Conservation (phyloP, 2,888 invertebrate genomes). For the Nephrotoma flavescens region DNA sequence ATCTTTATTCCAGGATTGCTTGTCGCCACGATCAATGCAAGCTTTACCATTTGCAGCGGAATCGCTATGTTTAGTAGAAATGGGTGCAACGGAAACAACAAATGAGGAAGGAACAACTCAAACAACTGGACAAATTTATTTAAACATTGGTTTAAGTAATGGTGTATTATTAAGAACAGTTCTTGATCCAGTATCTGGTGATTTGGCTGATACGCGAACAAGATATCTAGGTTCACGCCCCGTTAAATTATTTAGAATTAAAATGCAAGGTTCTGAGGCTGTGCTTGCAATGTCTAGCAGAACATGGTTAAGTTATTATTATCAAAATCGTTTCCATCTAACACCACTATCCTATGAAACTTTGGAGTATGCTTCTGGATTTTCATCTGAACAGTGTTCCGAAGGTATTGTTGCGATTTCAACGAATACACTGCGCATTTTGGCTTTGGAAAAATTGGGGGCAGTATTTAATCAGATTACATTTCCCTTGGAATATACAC, state of each 20-base stretch:
- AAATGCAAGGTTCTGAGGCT: conserved; percentile 91
- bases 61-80: conserved; percentile 92
- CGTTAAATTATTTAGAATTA: conserved; percentile 90
- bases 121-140: conserved; percentile 65
- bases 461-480: conserved; percentile 96
- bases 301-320: conserved; percentile 96
- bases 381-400: conserved; percentile 93
- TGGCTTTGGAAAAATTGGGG: conserved; percentile 94
- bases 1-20: conserved; percentile 52
- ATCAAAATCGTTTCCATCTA: conserved; percentile 90
- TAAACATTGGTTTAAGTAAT: conserved; percentile 96
- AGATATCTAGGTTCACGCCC: conserved; percentile 91
- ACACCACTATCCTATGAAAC: conserved; percentile 94
- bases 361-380: conserved; percentile 94
- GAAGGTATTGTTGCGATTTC: conserved; percentile 99
- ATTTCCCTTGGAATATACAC: conserved; percentile 88
- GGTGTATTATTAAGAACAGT: conserved; percentile 89
- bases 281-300: conserved; percentile 95
- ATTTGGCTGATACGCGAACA: conserved; percentile 91
- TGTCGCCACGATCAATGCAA: conserved; percentile 92
- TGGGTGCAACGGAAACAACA: conserved; percentile 54
- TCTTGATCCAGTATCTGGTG: conserved; percentile 89
- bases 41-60: conserved; percentile 92
- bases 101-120: conserved; percentile 34
- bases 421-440: conserved; percentile 89